phyloP scores from a whole-genome alignment of 2,113 vertebrate species.

The Cephalopterus ornatus region DNA sequence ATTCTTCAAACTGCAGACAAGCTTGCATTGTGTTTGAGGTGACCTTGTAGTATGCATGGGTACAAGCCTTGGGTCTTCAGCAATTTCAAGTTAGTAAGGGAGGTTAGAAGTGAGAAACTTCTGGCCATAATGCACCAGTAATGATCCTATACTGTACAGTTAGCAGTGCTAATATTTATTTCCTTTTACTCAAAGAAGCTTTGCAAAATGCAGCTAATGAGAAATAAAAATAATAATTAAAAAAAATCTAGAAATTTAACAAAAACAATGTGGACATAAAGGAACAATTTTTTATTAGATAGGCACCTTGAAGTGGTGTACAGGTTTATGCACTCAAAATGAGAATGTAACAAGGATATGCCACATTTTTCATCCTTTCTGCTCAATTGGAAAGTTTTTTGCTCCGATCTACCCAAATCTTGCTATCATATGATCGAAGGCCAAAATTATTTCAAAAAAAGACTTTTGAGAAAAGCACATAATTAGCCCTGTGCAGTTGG shows the following conservation, averaged over 20 bases:
- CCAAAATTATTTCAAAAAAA: conserved; percentile 74
- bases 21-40: neutral
- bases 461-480: conserved; percentile 69
- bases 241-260: neutral
- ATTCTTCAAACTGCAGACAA: neutral
- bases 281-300: neutral
- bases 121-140: neutral
- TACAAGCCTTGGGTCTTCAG: neutral
- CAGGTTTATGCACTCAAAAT: neutral
- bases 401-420: conserved; percentile 12
- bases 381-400: conserved; percentile 17
- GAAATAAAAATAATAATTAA: neutral
- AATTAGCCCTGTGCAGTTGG: conserved; percentile 75
- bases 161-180: neutral
- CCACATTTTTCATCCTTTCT: conserved; percentile 4
- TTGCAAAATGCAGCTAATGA: neutral
- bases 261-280: neutral
- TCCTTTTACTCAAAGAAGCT: neutral
- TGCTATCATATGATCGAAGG: conserved; percentile 61
- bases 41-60: neutral
- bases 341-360: neutral
- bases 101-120: neutral
- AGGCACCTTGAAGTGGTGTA: neutral
- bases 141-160: neutral
- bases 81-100: neutral